Evolutionary conservation across 2,888 invertebrate genomes (phyloP).

Genomic region (Dasypolia templi): DNA sequence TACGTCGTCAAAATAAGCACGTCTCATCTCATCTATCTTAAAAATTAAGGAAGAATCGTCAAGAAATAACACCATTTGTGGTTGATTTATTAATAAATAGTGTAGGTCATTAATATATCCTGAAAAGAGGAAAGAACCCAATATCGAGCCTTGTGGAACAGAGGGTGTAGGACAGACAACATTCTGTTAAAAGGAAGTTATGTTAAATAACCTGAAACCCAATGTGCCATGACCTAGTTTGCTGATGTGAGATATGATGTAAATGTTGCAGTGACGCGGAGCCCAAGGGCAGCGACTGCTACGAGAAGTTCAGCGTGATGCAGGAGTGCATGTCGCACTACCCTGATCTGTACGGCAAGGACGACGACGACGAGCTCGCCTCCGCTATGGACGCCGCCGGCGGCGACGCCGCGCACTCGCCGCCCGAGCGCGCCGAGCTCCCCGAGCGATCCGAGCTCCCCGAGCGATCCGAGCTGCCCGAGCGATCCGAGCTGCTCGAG

Average conservation of each 20-base stretch:
- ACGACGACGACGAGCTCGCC: conserved; percentile 89
- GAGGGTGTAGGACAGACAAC: not conserved
- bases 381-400: conserved; percentile 63
- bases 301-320: conserved; percentile 97
- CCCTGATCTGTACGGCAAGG: conserved; percentile 95
- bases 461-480: conserved; percentile 9
- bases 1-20: too few species aligned
- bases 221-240: not conserved
- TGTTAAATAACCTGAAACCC: not conserved
- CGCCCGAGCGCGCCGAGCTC: conserved; percentile 4
- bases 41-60: too few species aligned
- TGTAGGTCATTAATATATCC: too few species aligned
- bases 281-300: conserved; percentile 98
- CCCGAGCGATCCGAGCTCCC: not conserved
- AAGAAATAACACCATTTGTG: too few species aligned
- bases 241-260: not conserved
- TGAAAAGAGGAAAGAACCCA: too few species aligned
- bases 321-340: conserved; percentile 96
- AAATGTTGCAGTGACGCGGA: conserved; percentile 93
- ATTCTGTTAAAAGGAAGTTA: not conserved
- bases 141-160: too few species aligned
- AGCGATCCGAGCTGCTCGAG: not conserved
- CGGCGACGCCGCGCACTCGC: conserved; percentile 17
- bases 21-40: too few species aligned
- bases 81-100: too few species aligned